Conservation (phyloP, 2,113 vertebrate species). For the Cryptotis parvus region DNA sequence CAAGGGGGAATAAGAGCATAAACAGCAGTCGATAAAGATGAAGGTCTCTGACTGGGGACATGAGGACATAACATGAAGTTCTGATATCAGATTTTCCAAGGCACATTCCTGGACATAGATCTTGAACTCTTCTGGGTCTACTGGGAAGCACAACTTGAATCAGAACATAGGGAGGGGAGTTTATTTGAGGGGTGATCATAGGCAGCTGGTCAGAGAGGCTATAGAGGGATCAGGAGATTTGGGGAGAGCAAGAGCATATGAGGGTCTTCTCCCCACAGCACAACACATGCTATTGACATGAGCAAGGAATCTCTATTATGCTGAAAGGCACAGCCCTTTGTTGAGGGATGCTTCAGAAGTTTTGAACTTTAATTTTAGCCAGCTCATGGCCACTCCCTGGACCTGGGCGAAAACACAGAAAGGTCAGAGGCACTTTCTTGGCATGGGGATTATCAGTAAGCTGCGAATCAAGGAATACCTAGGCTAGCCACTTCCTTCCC, state of each 20-base stretch:
- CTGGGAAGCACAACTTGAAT: neutral
- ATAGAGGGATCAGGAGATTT: neutral
- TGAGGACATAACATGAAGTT: neutral
- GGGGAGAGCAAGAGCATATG: neutral
- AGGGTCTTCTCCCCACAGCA: no score
- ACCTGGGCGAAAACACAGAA: neutral
- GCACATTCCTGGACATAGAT: neutral
- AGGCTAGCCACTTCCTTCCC: neutral
- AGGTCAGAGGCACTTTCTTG: neutral
- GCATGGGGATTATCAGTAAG: neutral
- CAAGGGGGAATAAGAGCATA: neutral
- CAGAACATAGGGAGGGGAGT: neutral
- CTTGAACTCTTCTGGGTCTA: neutral
- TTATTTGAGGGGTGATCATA: neutral
- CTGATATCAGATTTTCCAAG: neutral
- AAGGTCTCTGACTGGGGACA: no score
- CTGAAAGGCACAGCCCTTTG: neutral
- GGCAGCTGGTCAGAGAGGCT: neutral
- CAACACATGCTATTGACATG: neutral
- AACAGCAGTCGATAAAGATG: neutral
- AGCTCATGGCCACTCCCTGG: neutral
- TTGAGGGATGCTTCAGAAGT: neutral
- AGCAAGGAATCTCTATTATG: neutral
- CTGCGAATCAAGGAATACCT: neutral
- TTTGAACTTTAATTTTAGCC: neutral